Conservation (phyloP, 2,888 invertebrate species). For the Saturnia pavonia region DNA sequence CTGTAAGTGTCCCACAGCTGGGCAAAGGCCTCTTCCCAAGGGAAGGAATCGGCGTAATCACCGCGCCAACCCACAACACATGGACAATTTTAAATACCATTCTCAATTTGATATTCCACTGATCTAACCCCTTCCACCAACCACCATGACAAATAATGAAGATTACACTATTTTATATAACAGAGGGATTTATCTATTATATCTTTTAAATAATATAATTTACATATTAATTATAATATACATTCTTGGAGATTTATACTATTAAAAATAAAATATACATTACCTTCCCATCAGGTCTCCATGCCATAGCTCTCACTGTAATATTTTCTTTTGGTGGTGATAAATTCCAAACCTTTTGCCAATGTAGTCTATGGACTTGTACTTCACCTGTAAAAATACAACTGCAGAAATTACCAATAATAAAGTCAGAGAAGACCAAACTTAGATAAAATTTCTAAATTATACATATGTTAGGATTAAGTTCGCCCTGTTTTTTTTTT, state of each 20-base stretch:
- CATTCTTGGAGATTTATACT: background rate
- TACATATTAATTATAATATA: too few relatives aligned
- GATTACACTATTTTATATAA: too few relatives aligned
- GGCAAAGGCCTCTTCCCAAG: too few relatives aligned
- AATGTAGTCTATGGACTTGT: constrained; percentile 92
- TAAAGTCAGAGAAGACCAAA: constrained; percentile 15
- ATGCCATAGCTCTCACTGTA: constrained; percentile 89
- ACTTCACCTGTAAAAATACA: constrained; percentile 87
- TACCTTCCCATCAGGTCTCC: constrained; percentile 97
- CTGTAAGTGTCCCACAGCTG: too few relatives aligned
- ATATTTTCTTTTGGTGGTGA: constrained; percentile 89
- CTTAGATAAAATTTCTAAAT: background rate
- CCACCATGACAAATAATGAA: too few relatives aligned
- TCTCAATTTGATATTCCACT: too few relatives aligned
- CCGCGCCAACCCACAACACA: too few relatives aligned
- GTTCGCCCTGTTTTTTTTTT: too few relatives aligned
- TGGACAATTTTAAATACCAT: too few relatives aligned
- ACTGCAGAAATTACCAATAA: background rate
- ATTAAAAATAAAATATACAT: constrained; percentile 21
- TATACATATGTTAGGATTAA: background rate
- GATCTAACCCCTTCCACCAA: too few relatives aligned
- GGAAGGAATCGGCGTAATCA: too few relatives aligned
- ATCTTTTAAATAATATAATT: too few relatives aligned
- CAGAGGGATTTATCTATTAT: background rate
- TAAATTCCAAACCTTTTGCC: constrained; percentile 96